These are phyloP conservation scores for Mythimna pallens DNA, from an alignment of 2,888 invertebrate genomes.

Conservation along the genomic window DNA sequence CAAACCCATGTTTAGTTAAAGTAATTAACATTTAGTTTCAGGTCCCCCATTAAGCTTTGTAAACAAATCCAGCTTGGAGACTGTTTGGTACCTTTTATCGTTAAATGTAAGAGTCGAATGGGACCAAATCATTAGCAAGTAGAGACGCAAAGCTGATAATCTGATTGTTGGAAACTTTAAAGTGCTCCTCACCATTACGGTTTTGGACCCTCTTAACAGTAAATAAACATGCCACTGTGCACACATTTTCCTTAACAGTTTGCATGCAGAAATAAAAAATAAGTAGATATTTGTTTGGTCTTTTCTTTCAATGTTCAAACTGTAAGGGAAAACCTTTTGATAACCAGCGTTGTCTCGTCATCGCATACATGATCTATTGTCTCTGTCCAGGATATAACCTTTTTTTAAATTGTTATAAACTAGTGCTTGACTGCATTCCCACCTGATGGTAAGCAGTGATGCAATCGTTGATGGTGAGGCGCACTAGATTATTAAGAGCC, in stretches of 20 bases:
- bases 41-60: constrained; percentile 23
- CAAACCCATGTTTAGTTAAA: background rate
- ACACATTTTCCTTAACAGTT: constrained; percentile 22
- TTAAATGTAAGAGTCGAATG: constrained; percentile 19
- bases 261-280: background rate
- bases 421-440: too few relatives aligned
- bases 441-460: too few relatives aligned
- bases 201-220: constrained; percentile 37
- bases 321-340: background rate
- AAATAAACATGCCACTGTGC: constrained; percentile 28
- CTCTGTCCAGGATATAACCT: too few relatives aligned
- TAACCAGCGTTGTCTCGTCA: background rate
- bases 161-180: constrained; percentile 71
- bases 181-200: constrained; percentile 62
- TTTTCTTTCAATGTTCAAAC: background rate
- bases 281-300: background rate
- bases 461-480: too few relatives aligned
- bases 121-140: constrained; percentile 40
- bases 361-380: too few relatives aligned
- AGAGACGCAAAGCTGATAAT: constrained; percentile 65
- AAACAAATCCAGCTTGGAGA: constrained; percentile 16
- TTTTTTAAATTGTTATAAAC: too few relatives aligned
- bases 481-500: too few relatives aligned
- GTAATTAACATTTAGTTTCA: constrained; percentile 1
- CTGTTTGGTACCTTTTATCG: constrained; percentile 7